Evolutionary conservation across 2,113 vertebrate species (phyloP), one percentile per base, ranked within the genome.

Genomic region (Mirounga angustirostris): DNA sequence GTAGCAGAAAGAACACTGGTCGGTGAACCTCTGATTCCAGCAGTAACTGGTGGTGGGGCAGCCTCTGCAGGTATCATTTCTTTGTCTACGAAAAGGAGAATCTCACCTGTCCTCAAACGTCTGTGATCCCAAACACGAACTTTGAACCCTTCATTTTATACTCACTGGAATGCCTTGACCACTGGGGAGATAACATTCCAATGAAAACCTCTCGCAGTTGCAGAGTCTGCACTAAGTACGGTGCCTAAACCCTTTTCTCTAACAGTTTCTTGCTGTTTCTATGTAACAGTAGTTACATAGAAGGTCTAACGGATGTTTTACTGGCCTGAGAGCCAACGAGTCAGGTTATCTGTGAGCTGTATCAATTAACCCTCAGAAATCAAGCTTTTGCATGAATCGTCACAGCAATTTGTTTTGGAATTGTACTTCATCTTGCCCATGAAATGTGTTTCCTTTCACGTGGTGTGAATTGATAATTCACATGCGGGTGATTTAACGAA

Each of bases 201-300:
- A 13, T 58, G 13, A 40, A 63, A 22, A 18, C 1, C 15, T 16
- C 2, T 36, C 81, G 91, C 26, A 14, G 21, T 80, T 59, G 58
- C 56, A 15, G 63, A 2, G 52, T 58, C 33, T 21, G n/a, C 59
- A 15, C 11, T 52, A 15, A 19, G 10, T 8, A 1, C 7, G 13
- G 26, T 11, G 4, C 63, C 40, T 28, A 30, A 5, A 28, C 1
- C 28, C 24, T 78, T 21, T 36, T 22, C 69, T 1, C 0, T 15
- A 21, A 19, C 33, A 2, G 0, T 71, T 21, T 65, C 92, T 74
- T 33, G 78, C 14, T 4, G 0, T 12, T 7, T 0, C 15, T 28
- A 0, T 0, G 0, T 12, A 46, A 46, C 46, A 46, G 7, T 46
- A 46, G 46, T 9, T 46, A 9, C 46, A 46, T 1, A 46, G 21